phyloP scores from a whole-genome alignment of 2,113 vertebrate genomes.

The Psittacus erithacus region DNA sequence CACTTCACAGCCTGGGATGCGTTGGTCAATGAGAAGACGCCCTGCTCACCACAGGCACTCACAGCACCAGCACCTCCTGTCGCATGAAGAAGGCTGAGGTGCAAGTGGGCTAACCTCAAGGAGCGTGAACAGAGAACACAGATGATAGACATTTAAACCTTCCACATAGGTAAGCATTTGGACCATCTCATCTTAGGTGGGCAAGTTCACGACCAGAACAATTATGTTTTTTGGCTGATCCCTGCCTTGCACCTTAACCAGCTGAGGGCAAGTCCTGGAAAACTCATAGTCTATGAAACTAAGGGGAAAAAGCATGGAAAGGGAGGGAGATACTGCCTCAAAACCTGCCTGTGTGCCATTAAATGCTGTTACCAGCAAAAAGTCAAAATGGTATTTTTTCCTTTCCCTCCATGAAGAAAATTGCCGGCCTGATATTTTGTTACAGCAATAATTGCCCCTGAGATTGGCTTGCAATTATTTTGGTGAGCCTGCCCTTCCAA shows the following conservation, averaged over 20 bases:
- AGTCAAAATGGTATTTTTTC: constrained; percentile 20
- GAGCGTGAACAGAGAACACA: accelerated
- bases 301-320: not conserved
- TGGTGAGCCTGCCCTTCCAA: constrained; percentile 52
- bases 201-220: not conserved
- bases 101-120: not conserved
- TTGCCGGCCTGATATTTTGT: constrained; percentile 59
- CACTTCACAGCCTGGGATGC: not conserved
- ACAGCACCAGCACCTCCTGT: not conserved
- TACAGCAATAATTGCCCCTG: constrained; percentile 48
- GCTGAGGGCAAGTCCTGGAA: not conserved
- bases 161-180: not conserved
- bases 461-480: constrained; percentile 69
- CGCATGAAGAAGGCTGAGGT: accelerated
- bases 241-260: not conserved
- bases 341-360: constrained; percentile 19
- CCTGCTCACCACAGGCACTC: not conserved
- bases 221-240: not conserved
- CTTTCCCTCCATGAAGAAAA: constrained; percentile 57
- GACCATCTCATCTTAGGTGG: not conserved
- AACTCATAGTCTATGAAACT: not conserved
- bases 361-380: constrained; percentile 43
- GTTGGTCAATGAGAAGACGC: not conserved
- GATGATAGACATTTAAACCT: not conserved
- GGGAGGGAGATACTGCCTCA: not conserved